phyloP scores from a whole-genome alignment of 2,888 invertebrate genomes.

The Tanypteryx hageni region DNA sequence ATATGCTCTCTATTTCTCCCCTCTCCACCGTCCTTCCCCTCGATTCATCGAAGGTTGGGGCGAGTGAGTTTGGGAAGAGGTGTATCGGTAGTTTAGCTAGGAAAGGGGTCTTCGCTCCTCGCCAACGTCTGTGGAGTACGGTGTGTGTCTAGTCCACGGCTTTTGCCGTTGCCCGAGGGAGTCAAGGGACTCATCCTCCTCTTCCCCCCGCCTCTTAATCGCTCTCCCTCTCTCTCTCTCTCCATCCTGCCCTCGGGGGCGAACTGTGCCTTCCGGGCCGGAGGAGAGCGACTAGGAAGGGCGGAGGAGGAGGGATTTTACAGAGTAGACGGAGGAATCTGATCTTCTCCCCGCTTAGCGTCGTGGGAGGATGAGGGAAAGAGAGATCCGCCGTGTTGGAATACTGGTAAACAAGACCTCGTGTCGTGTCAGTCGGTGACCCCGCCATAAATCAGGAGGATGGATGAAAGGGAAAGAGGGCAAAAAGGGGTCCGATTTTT shows the following conservation, averaged over 20 bases:
- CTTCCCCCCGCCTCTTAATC: neutral
- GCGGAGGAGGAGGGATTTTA: neutral
- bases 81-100: too few relatives aligned
- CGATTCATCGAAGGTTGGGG: neutral
- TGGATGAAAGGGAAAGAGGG: neutral
- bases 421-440: slow-evolving; percentile 47
- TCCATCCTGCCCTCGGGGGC: slow-evolving; percentile 40
- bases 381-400: slow-evolving; percentile 41
- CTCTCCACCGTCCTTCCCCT: neutral
- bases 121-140: neutral
- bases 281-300: neutral
- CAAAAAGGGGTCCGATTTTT: neutral
- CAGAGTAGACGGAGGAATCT: slow-evolving; percentile 23
- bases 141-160: neutral
- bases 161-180: neutral
- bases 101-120: neutral
- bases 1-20: neutral
- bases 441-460: slow-evolving; percentile 47
- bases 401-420: slow-evolving; percentile 61
- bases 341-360: slow-evolving; percentile 7
- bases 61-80: too few relatives aligned
- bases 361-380: slow-evolving; percentile 7
- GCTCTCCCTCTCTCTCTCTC: neutral
- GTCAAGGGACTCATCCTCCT: neutral
- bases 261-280: slow-evolving; percentile 42